Evolutionary conservation across 2,113 vertebrate species (phyloP).

Genomic region (Capricornis sumatraensis): DNA sequence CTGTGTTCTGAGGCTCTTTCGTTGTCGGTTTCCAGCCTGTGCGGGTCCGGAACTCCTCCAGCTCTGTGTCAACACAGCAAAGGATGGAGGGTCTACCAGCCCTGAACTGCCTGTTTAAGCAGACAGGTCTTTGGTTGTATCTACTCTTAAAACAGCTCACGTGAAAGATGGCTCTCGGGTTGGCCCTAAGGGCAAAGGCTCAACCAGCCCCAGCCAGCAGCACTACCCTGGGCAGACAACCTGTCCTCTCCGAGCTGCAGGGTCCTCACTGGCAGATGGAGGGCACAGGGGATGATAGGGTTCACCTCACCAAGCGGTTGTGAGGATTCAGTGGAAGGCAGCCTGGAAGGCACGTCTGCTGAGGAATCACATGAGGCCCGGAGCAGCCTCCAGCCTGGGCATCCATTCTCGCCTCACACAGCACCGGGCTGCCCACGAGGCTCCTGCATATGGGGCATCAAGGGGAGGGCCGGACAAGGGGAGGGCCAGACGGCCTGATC

Average conservation of each 20-base stretch:
- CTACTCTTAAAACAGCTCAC: background rate
- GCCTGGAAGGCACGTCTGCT: background rate
- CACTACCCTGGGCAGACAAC: background rate
- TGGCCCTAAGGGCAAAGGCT: background rate
- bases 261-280: background rate
- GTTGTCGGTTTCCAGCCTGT: background rate
- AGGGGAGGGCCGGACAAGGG: accelerated
- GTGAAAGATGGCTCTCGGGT: background rate
- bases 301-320: accelerated
- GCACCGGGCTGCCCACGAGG: background rate
- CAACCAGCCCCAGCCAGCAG: accelerated
- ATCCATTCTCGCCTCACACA: accelerated
- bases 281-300: background rate
- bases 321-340: background rate
- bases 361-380: background rate
- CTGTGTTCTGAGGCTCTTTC: background rate
- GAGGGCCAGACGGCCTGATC: accelerated
- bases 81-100: background rate
- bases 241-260: background rate
- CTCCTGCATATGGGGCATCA: no score
- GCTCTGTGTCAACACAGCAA: background rate
- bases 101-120: background rate
- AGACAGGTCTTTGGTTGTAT: background rate
- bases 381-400: background rate
- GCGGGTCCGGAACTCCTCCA: background rate